Conservation (phyloP, 2,797 vertebrate genomes). For the Semotilus atromaculatus region DNA sequence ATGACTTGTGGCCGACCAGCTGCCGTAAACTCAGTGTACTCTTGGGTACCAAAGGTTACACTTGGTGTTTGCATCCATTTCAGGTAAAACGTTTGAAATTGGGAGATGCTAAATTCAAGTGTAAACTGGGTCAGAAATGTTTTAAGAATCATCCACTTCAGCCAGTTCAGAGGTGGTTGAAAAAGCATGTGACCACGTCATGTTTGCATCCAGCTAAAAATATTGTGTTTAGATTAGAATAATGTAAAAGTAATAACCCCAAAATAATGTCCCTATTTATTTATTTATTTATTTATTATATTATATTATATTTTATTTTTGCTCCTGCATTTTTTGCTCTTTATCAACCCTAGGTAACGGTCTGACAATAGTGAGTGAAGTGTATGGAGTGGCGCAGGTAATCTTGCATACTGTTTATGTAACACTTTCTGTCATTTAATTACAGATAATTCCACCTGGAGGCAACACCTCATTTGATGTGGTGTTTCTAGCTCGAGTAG, state of each 20-base stretch:
- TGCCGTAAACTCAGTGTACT: not conserved
- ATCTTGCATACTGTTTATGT: not conserved
- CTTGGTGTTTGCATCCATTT: not conserved
- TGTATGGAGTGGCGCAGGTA: not conserved
- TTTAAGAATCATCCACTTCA: not conserved
- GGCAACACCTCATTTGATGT: slow-evolving; percentile 99
- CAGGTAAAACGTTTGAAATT: not conserved
- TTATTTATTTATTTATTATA: not conserved
- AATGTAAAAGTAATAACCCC: not conserved
- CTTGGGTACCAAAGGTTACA: not conserved
- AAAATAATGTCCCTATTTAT: not conserved
- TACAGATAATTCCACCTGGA: slow-evolving; percentile 96
- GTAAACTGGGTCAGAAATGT: not conserved
- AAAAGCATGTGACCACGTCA: not conserved
- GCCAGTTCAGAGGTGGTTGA: not conserved
- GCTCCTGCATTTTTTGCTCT: not conserved
- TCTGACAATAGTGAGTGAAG: not conserved
- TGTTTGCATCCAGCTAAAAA: not conserved
- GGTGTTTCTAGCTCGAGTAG: slow-evolving; percentile 97
- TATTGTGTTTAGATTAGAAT: not conserved
- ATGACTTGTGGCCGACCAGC: slow-evolving; percentile 31
- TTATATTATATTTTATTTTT: not conserved
- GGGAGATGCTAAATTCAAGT: not conserved
- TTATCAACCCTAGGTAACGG: not conserved
- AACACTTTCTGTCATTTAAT: not conserved